phyloP scores from a whole-genome alignment of 2,888 invertebrate species.

The Tribolium freemani region DNA sequence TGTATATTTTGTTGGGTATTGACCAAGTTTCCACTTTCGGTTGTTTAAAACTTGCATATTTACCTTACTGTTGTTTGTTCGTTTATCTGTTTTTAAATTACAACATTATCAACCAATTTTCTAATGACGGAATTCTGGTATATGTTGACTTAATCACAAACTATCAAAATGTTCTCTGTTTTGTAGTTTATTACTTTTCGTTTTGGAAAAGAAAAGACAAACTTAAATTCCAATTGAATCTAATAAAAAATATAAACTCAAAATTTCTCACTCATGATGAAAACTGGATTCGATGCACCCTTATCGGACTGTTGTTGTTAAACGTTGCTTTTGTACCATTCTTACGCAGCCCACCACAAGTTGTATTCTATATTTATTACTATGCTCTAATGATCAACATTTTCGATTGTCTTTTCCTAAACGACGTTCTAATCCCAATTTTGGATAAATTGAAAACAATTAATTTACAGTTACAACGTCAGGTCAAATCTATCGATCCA shows the following conservation, averaged over 20 bases:
- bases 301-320: background rate
- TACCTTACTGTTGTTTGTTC: conserved; percentile 1
- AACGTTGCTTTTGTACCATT: background rate
- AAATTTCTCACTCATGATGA: background rate
- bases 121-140: background rate
- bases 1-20: conserved; percentile 11
- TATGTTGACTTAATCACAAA: background rate
- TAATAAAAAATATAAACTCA: background rate
- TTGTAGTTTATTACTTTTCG: background rate
- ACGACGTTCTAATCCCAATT: background rate
- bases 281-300: background rate
- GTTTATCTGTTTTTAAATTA: background rate
- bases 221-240: background rate
- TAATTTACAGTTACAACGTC: background rate
- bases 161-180: background rate
- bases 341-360: background rate
- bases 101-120: background rate
- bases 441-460: background rate
- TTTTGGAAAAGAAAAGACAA: background rate
- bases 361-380: background rate
- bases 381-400: background rate
- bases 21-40: background rate
- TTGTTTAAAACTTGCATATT: background rate
- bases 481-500: background rate
- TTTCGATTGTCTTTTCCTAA: conserved; percentile 1